These are phyloP conservation scores for Geopemphigus sp. DNA, from an alignment of 1,140 invertebrate genomes.

Conservation along the genomic window DNA sequence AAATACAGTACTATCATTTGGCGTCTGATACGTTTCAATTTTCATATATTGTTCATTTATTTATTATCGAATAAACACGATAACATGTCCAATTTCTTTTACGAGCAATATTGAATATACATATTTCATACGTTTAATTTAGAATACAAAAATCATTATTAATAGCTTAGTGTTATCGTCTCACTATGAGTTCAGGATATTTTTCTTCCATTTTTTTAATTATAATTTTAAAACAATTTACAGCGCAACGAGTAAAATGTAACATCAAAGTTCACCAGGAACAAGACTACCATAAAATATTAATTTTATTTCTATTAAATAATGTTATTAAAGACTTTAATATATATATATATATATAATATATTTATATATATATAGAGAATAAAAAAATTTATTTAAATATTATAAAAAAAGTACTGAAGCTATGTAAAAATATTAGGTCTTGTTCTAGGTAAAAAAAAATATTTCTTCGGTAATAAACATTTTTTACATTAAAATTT, in stretches of 20 bases:
- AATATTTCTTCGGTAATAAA: slow-evolving; percentile 6
- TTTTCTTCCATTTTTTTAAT: background rate
- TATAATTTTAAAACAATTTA: slow-evolving; percentile 2
- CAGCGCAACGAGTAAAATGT: slow-evolving; percentile 34
- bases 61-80: no score
- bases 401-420: slow-evolving; percentile 14
- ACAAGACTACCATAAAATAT: slow-evolving; percentile 23
- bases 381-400: slow-evolving; percentile 25
- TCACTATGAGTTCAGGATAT: background rate
- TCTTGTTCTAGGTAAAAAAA: slow-evolving; percentile 38
- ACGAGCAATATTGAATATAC: background rate
- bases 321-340: slow-evolving; percentile 9
- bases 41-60: background rate
- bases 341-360: background rate
- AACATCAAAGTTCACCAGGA: slow-evolving; percentile 1
- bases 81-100: background rate
- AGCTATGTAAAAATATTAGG: slow-evolving; percentile 10
- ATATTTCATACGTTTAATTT: background rate
- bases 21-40: background rate
- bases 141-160: background rate
- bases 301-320: slow-evolving; percentile 13
- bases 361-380: slow-evolving; percentile 6
- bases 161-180: background rate
- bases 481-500: slow-evolving; percentile 22
- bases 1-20: background rate